These are phyloP conservation scores for Drosophila pseudoananassae DNA, from an alignment of 1,140 invertebrate genomes.

Conservation along the genomic window DNA sequence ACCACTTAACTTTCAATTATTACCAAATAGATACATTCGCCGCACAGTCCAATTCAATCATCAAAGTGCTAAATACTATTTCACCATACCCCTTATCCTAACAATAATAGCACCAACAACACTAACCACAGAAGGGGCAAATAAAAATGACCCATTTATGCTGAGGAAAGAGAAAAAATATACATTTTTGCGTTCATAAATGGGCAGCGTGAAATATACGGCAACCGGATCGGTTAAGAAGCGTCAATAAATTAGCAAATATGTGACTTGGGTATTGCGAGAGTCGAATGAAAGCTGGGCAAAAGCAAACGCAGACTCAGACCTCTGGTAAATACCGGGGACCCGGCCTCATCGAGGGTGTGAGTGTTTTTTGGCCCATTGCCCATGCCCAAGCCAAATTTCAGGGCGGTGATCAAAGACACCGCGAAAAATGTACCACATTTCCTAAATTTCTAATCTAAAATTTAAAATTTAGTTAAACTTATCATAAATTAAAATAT, in stretches of 20 bases:
- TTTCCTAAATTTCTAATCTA: neutral
- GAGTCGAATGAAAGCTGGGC: constrained; percentile 69
- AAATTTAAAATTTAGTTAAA: too few species aligned
- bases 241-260: constrained; percentile 79
- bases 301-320: constrained; percentile 27
- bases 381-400: constrained; percentile 8
- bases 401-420: neutral
- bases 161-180: constrained; percentile 34
- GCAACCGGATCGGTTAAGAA: constrained; percentile 70
- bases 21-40: constrained; percentile 23
- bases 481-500: too few species aligned
- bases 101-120: constrained; percentile 16
- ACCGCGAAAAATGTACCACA: neutral
- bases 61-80: constrained; percentile 67
- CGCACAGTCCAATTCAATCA: constrained; percentile 50
- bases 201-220: constrained; percentile 56
- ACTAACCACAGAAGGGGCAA: constrained; percentile 21
- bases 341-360: constrained; percentile 47
- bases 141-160: constrained; percentile 59
- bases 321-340: constrained; percentile 45
- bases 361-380: constrained; percentile 52
- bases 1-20: constrained; percentile 43
- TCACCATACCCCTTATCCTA: constrained; percentile 36
- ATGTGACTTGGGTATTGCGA: constrained; percentile 56
- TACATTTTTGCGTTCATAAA: constrained; percentile 47